These are phyloP conservation scores for Paragorgia papillata DNA, from an alignment of 92 coral and sea anemone genomes.

Conservation along the genomic window DNA sequence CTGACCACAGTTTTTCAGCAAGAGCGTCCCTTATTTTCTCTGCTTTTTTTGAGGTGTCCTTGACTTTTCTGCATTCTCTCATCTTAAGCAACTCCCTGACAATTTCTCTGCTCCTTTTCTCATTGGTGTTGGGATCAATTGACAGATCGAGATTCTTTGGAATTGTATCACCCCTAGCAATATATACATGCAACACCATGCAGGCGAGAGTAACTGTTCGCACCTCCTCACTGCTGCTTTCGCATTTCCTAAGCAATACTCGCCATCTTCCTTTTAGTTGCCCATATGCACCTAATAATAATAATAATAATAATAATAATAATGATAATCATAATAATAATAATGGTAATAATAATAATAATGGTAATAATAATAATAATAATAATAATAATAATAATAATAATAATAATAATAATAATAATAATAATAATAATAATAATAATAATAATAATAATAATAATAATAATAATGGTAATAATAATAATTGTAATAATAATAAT, in stretches of 20 bases:
- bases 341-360: too few species aligned
- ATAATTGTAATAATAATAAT: too few species aligned
- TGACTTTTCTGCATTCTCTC: conserved; percentile 49
- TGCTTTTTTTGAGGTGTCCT: conserved; percentile 52
- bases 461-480: too few species aligned
- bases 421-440: too few species aligned
- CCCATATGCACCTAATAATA: conserved; percentile 67
- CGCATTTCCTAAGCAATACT: conserved; percentile 61
- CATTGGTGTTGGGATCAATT: conserved; percentile 46
- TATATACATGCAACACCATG: conserved; percentile 56
- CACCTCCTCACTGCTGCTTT: conserved; percentile 49
- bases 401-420: too few species aligned
- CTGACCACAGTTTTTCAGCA: conserved; percentile 62
- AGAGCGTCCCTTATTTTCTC: conserved; percentile 46
- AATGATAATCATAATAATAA: too few species aligned
- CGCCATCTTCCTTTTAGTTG: conserved; percentile 69
- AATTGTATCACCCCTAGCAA: conserved; percentile 50
- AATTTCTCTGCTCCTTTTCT: conserved; percentile 53
- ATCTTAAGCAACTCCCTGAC: conserved; percentile 55
- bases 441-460: too few species aligned
- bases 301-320: too few species aligned
- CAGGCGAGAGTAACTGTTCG: conserved; percentile 55
- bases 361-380: too few species aligned
- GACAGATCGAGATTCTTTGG: conserved; percentile 53
- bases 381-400: too few species aligned